These are phyloP conservation scores for Xanthostigma xanthostigma DNA, from an alignment of 2,888 invertebrate species.

Conservation along the genomic window DNA sequence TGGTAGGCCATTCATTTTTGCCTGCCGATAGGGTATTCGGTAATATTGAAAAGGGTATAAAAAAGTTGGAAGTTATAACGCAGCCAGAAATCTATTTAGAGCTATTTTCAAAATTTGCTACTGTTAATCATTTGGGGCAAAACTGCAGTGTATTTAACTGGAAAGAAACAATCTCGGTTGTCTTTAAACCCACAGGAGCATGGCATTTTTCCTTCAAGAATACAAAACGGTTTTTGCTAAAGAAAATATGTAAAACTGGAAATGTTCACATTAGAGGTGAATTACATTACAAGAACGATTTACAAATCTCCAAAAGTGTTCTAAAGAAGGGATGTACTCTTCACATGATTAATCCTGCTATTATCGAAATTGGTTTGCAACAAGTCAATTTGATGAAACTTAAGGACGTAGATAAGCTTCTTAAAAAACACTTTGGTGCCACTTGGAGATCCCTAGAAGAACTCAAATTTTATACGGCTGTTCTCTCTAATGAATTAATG, in stretches of 20 bases:
- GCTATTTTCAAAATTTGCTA: too few species aligned
- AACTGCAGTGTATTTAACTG: slow-evolving; percentile 4
- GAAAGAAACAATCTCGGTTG: slow-evolving; percentile 2
- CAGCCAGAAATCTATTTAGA: slow-evolving; percentile 8
- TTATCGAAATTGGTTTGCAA: too few species aligned
- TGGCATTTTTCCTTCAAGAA: slow-evolving; percentile 3
- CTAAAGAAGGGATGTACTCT: too few species aligned
- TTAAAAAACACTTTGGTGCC: slow-evolving; percentile 5
- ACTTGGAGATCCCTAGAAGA: slow-evolving; percentile 5
- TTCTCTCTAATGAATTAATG: too few species aligned
- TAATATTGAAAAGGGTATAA: slow-evolving; percentile 7
- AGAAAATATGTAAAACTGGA: slow-evolving; percentile 5
- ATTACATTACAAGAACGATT: slow-evolving; percentile 3
- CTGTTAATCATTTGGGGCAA: slow-evolving; percentile 1
- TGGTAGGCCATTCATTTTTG: slow-evolving; percentile 4
- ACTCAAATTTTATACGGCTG: slow-evolving; percentile 3
- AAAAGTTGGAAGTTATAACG: slow-evolving; percentile 11
- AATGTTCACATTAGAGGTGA: slow-evolving; percentile 4
- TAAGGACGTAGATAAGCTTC: slow-evolving; percentile 5
- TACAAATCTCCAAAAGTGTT: background rate
- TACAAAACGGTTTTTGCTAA: slow-evolving; percentile 5
- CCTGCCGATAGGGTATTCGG: slow-evolving; percentile 7
- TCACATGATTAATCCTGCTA: too few species aligned
- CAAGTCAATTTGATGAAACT: too few species aligned
- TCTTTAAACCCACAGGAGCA: slow-evolving; percentile 1